phyloP scores from a whole-genome alignment of 2,797 vertebrate species.

The Bovichtus variegatus region DNA sequence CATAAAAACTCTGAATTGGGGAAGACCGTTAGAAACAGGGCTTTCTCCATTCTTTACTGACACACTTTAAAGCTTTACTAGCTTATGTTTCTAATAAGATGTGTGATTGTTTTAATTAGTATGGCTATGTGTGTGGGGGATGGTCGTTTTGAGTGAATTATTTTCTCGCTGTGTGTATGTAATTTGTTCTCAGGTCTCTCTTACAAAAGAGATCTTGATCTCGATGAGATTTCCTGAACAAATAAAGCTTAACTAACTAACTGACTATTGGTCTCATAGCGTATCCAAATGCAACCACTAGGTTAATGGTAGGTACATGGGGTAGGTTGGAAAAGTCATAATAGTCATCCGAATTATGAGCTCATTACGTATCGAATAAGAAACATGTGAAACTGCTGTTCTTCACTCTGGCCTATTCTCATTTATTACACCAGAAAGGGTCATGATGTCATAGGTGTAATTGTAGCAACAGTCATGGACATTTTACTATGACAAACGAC shows the following conservation, averaged over 20 bases:
- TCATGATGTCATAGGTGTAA: slow-evolving; percentile 25
- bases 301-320: background rate
- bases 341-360: background rate
- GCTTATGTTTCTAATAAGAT: background rate
- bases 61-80: background rate
- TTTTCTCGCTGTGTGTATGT: background rate
- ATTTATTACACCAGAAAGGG: background rate
- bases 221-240: background rate
- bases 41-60: background rate
- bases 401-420: background rate
- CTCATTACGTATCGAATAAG: background rate
- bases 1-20: background rate
- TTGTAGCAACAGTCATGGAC: no score
- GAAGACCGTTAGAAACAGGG: no score
- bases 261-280: background rate
- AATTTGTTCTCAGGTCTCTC: background rate
- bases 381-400: background rate
- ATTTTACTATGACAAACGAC: background rate
- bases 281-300: background rate
- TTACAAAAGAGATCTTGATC: background rate
- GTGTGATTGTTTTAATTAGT: background rate
- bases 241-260: slow-evolving; percentile 3
- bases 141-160: background rate
- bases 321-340: no score
- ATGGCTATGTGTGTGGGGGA: background rate